Conservation (phyloP, 2,113 vertebrate species). For the pig (Sus scrofa) region T2T-Sscrofa CM000812.6:170577501-170578000, state of each 20-base stretch:
- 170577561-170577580: background rate
- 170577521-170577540: background rate
- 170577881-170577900: background rate
- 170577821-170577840: background rate
- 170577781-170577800: background rate
- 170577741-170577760: background rate
- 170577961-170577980: background rate
- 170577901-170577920: background rate
- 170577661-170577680: background rate
- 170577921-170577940: background rate
- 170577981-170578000: background rate
- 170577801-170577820: background rate
- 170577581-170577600: too few species aligned
- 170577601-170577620: background rate
- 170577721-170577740: background rate
- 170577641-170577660: too few species aligned
- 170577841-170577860: background rate
- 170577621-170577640: too few species aligned
- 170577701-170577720: conserved; percentile 16
- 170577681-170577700: background rate
- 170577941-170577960: background rate
- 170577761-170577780: background rate
- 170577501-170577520: background rate
- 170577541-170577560: background rate
- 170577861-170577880: background rate